A percentile compares a stretch with the other conserved stretches of the same genome.
These are phyloP conservation scores for Aplodontia rufa DNA, from an alignment of 2,113 vertebrate genomes.

Conservation along the genomic window DNA sequence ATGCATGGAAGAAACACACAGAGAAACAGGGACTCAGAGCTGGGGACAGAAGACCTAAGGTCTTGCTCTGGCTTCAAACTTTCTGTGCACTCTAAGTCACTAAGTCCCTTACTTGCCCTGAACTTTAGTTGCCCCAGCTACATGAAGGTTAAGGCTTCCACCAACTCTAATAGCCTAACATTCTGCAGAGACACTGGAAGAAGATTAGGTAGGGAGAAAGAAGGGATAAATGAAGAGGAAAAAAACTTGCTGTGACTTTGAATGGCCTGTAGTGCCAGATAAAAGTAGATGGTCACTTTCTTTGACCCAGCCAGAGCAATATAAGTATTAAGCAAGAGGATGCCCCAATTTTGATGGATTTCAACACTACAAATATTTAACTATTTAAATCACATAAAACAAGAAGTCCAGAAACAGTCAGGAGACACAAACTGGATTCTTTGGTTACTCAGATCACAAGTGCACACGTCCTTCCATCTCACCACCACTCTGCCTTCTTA, in stretches of 20 bases:
- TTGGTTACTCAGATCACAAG: neutral
- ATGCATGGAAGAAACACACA: neutral
- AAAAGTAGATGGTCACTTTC: neutral
- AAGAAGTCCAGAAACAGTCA: neutral
- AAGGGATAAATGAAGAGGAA: neutral
- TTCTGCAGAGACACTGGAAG: neutral
- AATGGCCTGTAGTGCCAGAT: rapidly evolving
- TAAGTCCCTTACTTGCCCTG: neutral
- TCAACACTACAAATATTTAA: neutral
- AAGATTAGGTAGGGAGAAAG: rapidly evolving
- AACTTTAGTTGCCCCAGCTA: neutral
- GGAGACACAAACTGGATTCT: neutral
- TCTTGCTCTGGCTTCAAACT: neutral
- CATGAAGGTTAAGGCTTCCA: neutral
- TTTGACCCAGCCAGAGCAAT: neutral
- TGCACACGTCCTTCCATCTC: neutral
- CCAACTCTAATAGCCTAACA: too few relatives aligned
- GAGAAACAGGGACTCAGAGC: neutral
- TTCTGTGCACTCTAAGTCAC: neutral
- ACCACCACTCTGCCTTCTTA: neutral
- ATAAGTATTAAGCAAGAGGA: neutral
- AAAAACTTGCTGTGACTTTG: neutral
- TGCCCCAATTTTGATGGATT: neutral
- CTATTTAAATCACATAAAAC: too few relatives aligned
- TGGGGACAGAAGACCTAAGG: rapidly evolving